Conservation (phyloP, 2,113 vertebrate genomes). For the Vicugna pacos region DNA sequence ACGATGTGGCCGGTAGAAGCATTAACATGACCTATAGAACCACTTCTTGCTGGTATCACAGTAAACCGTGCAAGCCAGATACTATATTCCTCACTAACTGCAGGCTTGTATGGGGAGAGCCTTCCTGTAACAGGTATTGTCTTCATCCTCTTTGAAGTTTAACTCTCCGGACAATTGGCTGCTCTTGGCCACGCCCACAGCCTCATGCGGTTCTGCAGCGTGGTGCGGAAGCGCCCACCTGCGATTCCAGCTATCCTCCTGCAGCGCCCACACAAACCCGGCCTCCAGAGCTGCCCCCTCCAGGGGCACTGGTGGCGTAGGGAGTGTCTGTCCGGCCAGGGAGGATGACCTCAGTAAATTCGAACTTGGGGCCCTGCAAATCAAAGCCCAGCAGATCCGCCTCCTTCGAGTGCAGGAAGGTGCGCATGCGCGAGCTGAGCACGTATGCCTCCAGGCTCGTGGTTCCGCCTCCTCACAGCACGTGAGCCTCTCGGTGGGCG, state of each 20-base stretch:
- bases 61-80: slow-evolving; percentile 95
- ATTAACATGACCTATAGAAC: slow-evolving; percentile 95
- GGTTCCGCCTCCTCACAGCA: slow-evolving; percentile 32
- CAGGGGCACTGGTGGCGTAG: slow-evolving; percentile 83
- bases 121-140: slow-evolving; percentile 96
- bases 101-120: slow-evolving; percentile 95
- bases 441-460: slow-evolving; percentile 95
- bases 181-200: slow-evolving; percentile 92
- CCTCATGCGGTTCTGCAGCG: slow-evolving; percentile 92
- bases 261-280: accelerated
- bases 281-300: background rate
- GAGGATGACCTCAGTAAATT: slow-evolving; percentile 94
- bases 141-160: slow-evolving; percentile 96
- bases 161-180: slow-evolving; percentile 94
- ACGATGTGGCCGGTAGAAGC: slow-evolving; percentile 97
- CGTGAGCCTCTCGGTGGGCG: too few species aligned
- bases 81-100: slow-evolving; percentile 96
- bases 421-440: slow-evolving; percentile 94
- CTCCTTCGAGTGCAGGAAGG: slow-evolving; percentile 94
- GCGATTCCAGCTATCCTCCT: background rate
- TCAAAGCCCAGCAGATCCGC: slow-evolving; percentile 92
- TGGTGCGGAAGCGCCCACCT: slow-evolving; percentile 93
- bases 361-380: slow-evolving; percentile 93
- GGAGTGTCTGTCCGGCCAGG: slow-evolving; percentile 93
- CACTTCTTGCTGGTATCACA: slow-evolving; percentile 98